These are phyloP conservation scores for Phymatocera aterrima DNA, from an alignment of 2,888 invertebrate genomes.

Conservation along the genomic window DNA sequence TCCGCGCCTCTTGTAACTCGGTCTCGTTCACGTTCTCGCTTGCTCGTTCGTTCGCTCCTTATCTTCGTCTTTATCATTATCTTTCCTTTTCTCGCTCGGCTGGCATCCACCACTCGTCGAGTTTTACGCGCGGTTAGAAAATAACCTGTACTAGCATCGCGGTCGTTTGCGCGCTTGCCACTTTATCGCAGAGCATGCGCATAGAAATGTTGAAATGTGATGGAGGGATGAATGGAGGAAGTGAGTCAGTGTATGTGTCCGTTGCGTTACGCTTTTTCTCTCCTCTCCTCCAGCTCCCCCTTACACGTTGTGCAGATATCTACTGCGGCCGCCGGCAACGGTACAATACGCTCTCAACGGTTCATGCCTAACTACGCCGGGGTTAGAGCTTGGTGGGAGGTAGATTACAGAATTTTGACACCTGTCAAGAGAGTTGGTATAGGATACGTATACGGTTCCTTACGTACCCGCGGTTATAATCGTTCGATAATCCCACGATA, in stretches of 20 bases:
- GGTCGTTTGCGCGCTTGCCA: conserved; percentile 42
- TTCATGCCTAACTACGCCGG: too few relatives aligned
- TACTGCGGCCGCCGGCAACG: background rate
- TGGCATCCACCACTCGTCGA: background rate
- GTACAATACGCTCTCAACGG: conserved; percentile 11
- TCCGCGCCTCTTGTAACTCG: conserved; percentile 13
- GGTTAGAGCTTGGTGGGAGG: too few relatives aligned
- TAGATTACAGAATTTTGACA: conserved; percentile 38
- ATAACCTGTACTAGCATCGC: conserved; percentile 23
- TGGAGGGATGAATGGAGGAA: background rate
- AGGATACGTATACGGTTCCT: background rate
- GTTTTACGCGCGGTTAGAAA: conserved; percentile 43
- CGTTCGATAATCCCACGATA: conserved; percentile 7
- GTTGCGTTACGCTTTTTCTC: conserved; percentile 3
- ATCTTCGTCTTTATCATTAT: background rate
- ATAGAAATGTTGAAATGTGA: background rate
- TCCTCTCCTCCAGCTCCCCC: too few relatives aligned
- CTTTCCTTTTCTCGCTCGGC: background rate
- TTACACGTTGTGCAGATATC: conserved; percentile 16
- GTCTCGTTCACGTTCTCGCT: background rate
- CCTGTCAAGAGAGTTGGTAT: conserved; percentile 24
- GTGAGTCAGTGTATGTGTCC: background rate
- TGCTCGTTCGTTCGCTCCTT: background rate
- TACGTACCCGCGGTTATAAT: background rate
- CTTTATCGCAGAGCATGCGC: conserved; percentile 42